Base-by-base conservation (phyloP, 2,888 invertebrate species). In the Ischnus inquisitorius region DNA sequence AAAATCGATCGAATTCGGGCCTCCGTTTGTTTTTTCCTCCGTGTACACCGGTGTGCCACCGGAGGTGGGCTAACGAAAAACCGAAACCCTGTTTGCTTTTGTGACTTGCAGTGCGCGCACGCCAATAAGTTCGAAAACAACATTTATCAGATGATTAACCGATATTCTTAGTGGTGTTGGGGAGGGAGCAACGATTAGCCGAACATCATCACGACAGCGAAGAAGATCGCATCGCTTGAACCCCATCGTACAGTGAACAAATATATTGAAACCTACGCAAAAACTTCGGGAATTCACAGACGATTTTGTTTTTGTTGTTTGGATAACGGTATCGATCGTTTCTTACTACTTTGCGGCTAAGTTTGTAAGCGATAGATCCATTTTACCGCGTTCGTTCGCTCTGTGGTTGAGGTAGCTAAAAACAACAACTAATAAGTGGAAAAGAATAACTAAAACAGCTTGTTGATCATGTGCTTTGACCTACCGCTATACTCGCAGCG, bases 71-170 rank as follows among this genome's bases (percentile, higher is more conserved):
- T 91, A 92, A 92, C 90, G 86, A 89, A 90, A 54, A 34, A 34
- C 6, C 80, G 87, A 87, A 88, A 86, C 87, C 88, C 90, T 84
- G 88, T 89, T 89, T 89, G 88, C 88, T 90, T 91, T 90, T 91
- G 89, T 92, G 92, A 91, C 92, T 93, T 92, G 90, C 93, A 93
- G 93, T 92, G 91, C 92, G 91, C 93, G 92, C 90, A 92, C 92
- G 87, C 89, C 92, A 91, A 92, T 93, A 92, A 93, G 91, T 92
- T 92, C 92, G 91, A 93, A 93, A 93, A 92, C 93, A 91, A 91
- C 92, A 93, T 92, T 93, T 93, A 93, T 93, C 92, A 93, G 93
- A 93, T 93, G 93, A 93, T 93, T 93, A 93, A 93, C 92, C 92
- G 92, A 93, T 93, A 93, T 93, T 93, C 93, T 92, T 92, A 93